Evolutionary conservation across 2,113 vertebrate species (phyloP).

Genomic region (Hydrochoerus hydrochaeris): DNA sequence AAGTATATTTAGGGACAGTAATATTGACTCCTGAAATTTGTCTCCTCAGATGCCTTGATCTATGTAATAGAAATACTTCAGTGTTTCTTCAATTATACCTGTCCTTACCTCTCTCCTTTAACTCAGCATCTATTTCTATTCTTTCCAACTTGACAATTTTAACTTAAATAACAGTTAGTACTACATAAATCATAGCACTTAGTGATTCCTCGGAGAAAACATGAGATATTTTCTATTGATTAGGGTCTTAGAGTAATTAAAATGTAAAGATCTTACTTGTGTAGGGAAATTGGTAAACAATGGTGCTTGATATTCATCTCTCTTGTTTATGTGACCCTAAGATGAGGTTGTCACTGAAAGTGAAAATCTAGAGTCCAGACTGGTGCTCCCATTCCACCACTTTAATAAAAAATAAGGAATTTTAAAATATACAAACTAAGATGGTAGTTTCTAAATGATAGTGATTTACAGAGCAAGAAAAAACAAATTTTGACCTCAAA

Average conservation of each 20-base stretch:
- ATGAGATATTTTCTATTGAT: background rate
- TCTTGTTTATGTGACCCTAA: background rate
- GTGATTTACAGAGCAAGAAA: background rate
- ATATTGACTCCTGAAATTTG: background rate
- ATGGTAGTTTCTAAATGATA: background rate
- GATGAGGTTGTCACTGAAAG: background rate
- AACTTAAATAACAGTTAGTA: background rate
- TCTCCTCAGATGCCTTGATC: background rate
- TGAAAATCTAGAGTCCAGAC: background rate
- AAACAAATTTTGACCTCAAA: conserved; percentile 14
- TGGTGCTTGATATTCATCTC: background rate
- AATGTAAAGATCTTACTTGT: background rate
- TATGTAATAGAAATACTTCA: background rate
- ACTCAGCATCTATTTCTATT: background rate
- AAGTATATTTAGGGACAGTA: background rate
- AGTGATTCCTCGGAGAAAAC: background rate
- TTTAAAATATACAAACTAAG: background rate
- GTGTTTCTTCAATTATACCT: background rate
- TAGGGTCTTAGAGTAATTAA: background rate
- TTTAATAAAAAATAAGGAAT: background rate
- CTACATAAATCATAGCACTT: background rate
- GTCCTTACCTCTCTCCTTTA: background rate
- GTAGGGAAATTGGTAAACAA: background rate
- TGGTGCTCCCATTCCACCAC: background rate
- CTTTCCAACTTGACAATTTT: background rate